Evolutionary conservation across 2,888 invertebrate species (phyloP).

Genomic region (Dinocampus coccinellae): DNA sequence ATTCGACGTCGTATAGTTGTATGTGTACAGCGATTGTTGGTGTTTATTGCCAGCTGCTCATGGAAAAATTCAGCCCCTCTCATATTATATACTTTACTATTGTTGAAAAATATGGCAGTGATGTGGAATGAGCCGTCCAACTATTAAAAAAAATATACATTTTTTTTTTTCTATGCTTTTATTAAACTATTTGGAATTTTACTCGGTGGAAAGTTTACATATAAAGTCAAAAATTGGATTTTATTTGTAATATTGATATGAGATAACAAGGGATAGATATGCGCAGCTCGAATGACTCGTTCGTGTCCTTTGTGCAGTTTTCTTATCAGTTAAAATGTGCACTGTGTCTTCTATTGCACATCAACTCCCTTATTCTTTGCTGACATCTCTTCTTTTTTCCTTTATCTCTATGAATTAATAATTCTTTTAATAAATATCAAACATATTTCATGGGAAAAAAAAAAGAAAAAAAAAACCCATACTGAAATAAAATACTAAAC

Average conservation of each 20-base stretch:
- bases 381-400: conserved; percentile 18
- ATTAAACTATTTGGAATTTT: no score
- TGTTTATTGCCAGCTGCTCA: conserved; percentile 30
- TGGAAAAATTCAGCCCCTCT: not conserved
- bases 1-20: not conserved
- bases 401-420: no score
- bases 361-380: conserved; percentile 1
- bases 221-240: conserved; percentile 36
- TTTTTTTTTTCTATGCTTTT: no score
- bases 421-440: no score
- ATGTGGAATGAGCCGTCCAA: no score
- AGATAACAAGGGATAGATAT: conserved; percentile 39
- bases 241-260: conserved; percentile 35
- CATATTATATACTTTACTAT: not conserved
- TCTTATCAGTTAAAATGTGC: conserved; percentile 38
- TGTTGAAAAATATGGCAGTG: no score
- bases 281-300: conserved; percentile 40
- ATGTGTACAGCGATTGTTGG: not conserved
- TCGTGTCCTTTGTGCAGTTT: conserved; percentile 40
- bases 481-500: no score
- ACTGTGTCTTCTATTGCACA: conserved; percentile 31
- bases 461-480: no score
- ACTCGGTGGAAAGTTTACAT: conserved; percentile 22
- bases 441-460: no score
- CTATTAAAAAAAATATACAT: no score